These are phyloP conservation scores for Drosophila sturtevanti DNA, from an alignment of 1,140 invertebrate species.

Conservation along the genomic window DNA sequence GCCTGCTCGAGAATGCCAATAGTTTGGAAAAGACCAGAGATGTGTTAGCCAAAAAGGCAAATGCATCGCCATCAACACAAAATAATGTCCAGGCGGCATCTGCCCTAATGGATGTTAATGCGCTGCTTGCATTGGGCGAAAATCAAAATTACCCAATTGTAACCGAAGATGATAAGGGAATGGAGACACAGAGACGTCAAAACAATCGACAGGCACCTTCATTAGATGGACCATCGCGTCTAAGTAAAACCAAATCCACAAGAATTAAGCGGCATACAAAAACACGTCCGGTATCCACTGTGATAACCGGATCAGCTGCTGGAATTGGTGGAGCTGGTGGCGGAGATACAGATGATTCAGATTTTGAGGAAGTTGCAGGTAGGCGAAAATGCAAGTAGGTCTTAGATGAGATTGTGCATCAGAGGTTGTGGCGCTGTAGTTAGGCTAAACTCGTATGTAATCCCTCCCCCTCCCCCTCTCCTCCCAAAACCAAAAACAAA, in stretches of 20 bases:
- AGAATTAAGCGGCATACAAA: constrained; percentile 72
- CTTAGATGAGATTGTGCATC: constrained; percentile 3
- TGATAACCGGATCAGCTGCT: constrained; percentile 25
- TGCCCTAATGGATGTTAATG: constrained; percentile 74
- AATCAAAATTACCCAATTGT: constrained; percentile 66
- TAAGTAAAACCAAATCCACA: constrained; percentile 79
- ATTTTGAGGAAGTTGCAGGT: constrained; percentile 87
- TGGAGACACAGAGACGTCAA: constrained; percentile 19
- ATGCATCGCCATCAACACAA: constrained; percentile 34
- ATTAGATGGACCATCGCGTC: constrained; percentile 51
- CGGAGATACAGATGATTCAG: constrained; percentile 85
- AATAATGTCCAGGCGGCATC: constrained; percentile 18
- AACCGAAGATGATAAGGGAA: constrained; percentile 37
- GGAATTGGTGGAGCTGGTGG: constrained; percentile 58
- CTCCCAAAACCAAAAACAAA: constrained; percentile 16
- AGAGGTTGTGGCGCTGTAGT: constrained; percentile 20
- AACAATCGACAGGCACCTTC: constrained; percentile 35
- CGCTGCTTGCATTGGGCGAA: constrained; percentile 83
- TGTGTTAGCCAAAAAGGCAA: constrained; percentile 54
- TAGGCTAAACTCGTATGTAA: constrained; percentile 11
- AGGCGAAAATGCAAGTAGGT: constrained; percentile 81
- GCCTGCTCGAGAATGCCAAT: constrained; percentile 77
- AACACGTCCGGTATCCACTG: constrained; percentile 68
- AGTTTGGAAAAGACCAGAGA: constrained; percentile 77
- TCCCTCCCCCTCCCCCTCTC: too few species aligned